Base-by-base conservation (phyloP, 2,797 vertebrate genomes). In the Meda fulgida region DNA sequence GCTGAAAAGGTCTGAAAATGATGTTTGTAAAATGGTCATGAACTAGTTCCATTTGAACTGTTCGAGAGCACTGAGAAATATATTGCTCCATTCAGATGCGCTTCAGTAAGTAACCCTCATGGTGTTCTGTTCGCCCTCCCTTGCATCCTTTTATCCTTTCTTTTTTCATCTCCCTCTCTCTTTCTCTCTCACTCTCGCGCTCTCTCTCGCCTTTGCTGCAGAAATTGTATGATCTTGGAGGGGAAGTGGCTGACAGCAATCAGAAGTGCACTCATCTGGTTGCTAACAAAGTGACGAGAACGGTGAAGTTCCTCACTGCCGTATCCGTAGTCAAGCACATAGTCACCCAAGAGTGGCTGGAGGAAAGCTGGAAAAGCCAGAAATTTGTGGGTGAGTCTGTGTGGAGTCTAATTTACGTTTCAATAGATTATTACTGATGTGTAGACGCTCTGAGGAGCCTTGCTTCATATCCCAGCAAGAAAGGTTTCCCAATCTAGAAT, bases 221-320 rank as follows among this genome's bases (percentile, higher is more conserved):
- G 98, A 97, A 96, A 93, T 92, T 99, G 0, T 96, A 98, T 34
- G 95, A 97, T 87, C 94, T 99, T 26, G 98, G 98, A 0, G 98
- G 98, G 0, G 98, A 99, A 91, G 94, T 99, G 19, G 96, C 96
- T 0, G 97, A 98, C 86, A 96, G 93, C 26, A 92, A 93, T 26
- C 97, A 96, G 93, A 99, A 97, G 53, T 97, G 96, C 87, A 99
- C 98, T 5, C 98, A 99, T 90, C 93, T 99, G 5, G 88, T 99
- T 71, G 97, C 98, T 85, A 96, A 92, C 91, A 99, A 98, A 92
- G 98, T 99, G 92, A 98, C 96, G 0, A 96, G 98, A 72, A 99
- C 98, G 0, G 96, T 99, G 80, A 99, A 99, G 91, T 99, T 99
- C 92, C 96, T 99, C 86, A 97, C 96, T 0, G 97, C 97, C 19